Conservation (phyloP, 1,140 invertebrate species). For the Heliconius congener region DNA sequence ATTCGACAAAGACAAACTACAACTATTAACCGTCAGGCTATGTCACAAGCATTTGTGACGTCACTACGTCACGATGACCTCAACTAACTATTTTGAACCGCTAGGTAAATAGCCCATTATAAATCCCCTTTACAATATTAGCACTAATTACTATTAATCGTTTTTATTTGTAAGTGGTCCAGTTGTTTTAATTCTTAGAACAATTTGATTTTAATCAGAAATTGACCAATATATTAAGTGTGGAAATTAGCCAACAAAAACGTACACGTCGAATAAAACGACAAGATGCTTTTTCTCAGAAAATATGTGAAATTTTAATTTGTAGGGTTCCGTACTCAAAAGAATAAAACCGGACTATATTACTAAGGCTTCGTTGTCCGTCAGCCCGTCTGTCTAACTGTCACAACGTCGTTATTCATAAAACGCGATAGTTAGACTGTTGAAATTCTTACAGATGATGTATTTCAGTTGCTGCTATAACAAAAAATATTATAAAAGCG, state of each 20-base stretch:
- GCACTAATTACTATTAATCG: not conserved
- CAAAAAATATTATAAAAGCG: too few relatives aligned
- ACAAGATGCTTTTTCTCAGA: too few relatives aligned
- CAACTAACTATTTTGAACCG: not conserved
- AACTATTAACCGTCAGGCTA: not conserved
- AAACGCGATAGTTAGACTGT: too few relatives aligned
- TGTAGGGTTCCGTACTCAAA: too few relatives aligned
- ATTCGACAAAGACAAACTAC: not conserved
- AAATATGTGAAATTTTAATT: too few relatives aligned
- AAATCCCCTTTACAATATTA: not conserved
- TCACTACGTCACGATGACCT: not conserved
- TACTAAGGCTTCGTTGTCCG: too few relatives aligned
- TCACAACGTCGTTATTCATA: too few relatives aligned
- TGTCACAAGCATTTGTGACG: not conserved
- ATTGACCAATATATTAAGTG: too few relatives aligned
- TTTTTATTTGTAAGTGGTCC: not conserved
- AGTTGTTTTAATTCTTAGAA: not conserved
- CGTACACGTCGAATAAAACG: not conserved
- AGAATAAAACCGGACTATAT: too few relatives aligned
- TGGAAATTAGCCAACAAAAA: not conserved
- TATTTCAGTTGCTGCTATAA: too few relatives aligned
- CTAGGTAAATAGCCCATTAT: conserved; percentile 5
- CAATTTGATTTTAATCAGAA: not conserved
- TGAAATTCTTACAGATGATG: too few relatives aligned
- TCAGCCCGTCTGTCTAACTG: too few relatives aligned